These are phyloP conservation scores for Drosophila rellima DNA, from an alignment of 2,888 invertebrate genomes.

Conservation along the genomic window DNA sequence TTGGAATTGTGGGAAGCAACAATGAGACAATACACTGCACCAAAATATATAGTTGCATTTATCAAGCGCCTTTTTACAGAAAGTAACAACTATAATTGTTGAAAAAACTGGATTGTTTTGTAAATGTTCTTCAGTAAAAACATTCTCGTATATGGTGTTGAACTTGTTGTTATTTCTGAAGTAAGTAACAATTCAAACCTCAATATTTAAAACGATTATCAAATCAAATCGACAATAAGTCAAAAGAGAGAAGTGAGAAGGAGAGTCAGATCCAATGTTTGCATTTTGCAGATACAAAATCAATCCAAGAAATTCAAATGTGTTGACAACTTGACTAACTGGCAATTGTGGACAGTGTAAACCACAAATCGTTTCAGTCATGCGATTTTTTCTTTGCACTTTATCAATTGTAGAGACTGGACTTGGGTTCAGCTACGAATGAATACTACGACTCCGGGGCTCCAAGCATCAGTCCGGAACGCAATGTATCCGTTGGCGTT, in stretches of 20 bases:
- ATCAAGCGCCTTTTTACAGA: too few species aligned
- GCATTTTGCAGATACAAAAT: constrained; percentile 15
- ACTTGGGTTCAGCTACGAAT: too few species aligned
- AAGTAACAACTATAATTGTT: too few species aligned
- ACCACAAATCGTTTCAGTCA: constrained; percentile 76
- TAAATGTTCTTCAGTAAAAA: too few species aligned
- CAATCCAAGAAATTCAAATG: constrained; percentile 7
- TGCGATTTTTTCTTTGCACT: constrained; percentile 69
- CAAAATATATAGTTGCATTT: background rate
- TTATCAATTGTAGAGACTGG: constrained; percentile 51
- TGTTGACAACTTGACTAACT: constrained; percentile 7
- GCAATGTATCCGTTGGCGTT: constrained; percentile 71
- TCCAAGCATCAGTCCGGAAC: constrained; percentile 63
- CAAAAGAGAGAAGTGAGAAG: background rate
- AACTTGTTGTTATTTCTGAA: too few species aligned
- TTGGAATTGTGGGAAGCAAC: constrained; percentile 68
- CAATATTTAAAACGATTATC: background rate
- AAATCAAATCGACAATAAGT: background rate
- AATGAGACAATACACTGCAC: constrained; percentile 39
- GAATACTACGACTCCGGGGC: constrained; percentile 9
- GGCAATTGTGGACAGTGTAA: constrained; percentile 44
- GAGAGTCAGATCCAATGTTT: background rate
- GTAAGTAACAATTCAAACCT: too few species aligned
- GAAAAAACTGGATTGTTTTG: too few species aligned
- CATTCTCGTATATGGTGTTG: too few species aligned